A percentile compares a stretch with the other conserved stretches of the same genome.
phyloP scores from a whole-genome alignment of 2,797 vertebrate species.

The Fringilla coelebs region DNA sequence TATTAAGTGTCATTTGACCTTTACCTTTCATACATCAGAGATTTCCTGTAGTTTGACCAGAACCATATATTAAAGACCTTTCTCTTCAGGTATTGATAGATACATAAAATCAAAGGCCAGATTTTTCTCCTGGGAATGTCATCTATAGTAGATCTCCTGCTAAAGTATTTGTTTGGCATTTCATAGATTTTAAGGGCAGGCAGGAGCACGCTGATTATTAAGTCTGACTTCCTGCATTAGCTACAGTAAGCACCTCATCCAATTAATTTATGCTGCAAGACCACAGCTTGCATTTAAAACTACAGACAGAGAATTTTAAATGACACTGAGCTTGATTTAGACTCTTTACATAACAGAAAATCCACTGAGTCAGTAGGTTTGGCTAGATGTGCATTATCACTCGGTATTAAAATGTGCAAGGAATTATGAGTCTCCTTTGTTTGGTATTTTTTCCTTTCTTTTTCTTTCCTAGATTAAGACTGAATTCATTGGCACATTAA shows the following conservation, averaged over 20 bases:
- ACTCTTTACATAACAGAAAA: not conserved
- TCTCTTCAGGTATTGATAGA: conserved; percentile 31
- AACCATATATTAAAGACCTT: not conserved
- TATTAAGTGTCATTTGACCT: conserved; percentile 39
- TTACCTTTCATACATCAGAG: not conserved
- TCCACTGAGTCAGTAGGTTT: not conserved
- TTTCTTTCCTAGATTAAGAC: not conserved
- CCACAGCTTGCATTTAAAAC: not conserved
- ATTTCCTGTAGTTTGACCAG: not conserved
- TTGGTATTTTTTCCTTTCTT: not conserved
- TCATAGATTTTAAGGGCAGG: conserved; percentile 17
- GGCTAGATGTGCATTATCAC: not conserved
- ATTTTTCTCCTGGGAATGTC: conserved; percentile 1
- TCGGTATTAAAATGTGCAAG: not conserved
- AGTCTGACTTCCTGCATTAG: conserved; percentile 25
- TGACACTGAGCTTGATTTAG: not conserved
- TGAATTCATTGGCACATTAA: not conserved
- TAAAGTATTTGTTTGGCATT: conserved; percentile 39
- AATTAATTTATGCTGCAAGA: conserved; percentile 11
- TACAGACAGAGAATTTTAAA: not conserved
- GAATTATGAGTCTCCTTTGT: not conserved
- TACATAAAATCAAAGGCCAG: conserved; percentile 38
- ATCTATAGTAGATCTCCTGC: not conserved
- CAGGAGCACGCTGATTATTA: conserved; percentile 10
- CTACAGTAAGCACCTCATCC: not conserved